These are phyloP conservation scores for Gadus macrocephalus DNA, from an alignment of 2,113 vertebrate species.

Conservation along the genomic window DNA sequence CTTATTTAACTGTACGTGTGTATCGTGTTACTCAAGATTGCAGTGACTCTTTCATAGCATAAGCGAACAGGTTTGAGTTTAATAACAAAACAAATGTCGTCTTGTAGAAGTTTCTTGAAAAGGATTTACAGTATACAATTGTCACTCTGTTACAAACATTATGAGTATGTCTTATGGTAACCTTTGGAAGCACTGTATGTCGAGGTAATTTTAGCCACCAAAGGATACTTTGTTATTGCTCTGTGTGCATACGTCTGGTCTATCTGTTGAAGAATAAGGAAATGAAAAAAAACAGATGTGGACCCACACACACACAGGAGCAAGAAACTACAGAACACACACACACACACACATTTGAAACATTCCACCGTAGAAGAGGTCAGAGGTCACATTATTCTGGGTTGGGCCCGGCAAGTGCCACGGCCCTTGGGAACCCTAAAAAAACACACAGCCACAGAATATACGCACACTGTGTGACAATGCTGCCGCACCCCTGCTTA, in stretches of 20 bases:
- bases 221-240: slow-evolving; percentile 22
- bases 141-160: too few species aligned
- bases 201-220: slow-evolving; percentile 3
- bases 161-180: too few species aligned
- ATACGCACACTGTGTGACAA: not conserved
- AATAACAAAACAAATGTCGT: too few species aligned
- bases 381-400: slow-evolving; percentile 52
- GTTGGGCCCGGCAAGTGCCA: slow-evolving; percentile 21
- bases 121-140: too few species aligned
- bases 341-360: slow-evolving; percentile 58
- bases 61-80: too few species aligned
- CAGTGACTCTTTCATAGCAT: too few species aligned
- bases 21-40: too few species aligned
- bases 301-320: slow-evolving; percentile 47
- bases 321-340: too few species aligned
- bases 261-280: slow-evolving; percentile 1
- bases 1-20: too few species aligned
- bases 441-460: slow-evolving; percentile 10
- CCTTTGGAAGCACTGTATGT: too few species aligned
- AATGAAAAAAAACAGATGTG: not conserved
- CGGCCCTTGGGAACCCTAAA: slow-evolving; percentile 21
- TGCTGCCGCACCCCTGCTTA: too few species aligned
- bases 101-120: too few species aligned
- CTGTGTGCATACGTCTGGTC: slow-evolving; percentile 8
- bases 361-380: slow-evolving; percentile 62